Conservation (phyloP, 2,797 vertebrate genomes). For the Botia kubotai region DNA sequence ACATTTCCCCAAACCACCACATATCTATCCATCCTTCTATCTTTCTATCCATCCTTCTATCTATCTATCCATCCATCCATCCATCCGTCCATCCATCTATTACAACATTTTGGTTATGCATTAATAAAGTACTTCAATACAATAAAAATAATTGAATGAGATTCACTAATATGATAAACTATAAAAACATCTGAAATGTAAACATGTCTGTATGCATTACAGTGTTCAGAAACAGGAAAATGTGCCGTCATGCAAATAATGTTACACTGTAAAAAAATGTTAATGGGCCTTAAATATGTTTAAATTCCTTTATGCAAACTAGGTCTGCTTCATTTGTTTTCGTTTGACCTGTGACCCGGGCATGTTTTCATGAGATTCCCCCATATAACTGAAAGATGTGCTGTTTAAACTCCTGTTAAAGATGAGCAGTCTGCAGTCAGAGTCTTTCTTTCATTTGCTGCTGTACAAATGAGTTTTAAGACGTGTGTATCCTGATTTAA, state of each 20-base stretch:
- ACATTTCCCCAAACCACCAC: no score
- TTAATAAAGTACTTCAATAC: background rate
- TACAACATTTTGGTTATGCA: background rate
- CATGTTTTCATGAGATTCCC: background rate
- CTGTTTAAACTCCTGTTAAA: slow-evolving; percentile 1
- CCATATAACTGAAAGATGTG: background rate
- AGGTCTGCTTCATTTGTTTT: background rate
- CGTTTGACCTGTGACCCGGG: background rate
- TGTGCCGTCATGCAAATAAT: background rate
- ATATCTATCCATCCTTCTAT: no score
- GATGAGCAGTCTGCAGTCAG: background rate
- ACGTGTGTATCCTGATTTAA: slow-evolving; percentile 50
- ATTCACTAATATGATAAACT: background rate
- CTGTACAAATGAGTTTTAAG: slow-evolving; percentile 27
- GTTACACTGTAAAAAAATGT: background rate
- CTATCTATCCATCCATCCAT: no score
- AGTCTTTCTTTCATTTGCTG: slow-evolving; percentile 23
- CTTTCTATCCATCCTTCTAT: no score
- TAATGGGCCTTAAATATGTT: background rate
- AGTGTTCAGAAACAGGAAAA: background rate
- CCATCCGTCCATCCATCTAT: no score
- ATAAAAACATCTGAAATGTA: background rate
- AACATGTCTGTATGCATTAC: background rate
- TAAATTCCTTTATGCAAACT: background rate
- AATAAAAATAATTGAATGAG: background rate